A percentile compares a stretch with the other conserved stretches of the same genome.
Conservation (phyloP, 2,797 vertebrate species). For the Podarcis siculus region DNA sequence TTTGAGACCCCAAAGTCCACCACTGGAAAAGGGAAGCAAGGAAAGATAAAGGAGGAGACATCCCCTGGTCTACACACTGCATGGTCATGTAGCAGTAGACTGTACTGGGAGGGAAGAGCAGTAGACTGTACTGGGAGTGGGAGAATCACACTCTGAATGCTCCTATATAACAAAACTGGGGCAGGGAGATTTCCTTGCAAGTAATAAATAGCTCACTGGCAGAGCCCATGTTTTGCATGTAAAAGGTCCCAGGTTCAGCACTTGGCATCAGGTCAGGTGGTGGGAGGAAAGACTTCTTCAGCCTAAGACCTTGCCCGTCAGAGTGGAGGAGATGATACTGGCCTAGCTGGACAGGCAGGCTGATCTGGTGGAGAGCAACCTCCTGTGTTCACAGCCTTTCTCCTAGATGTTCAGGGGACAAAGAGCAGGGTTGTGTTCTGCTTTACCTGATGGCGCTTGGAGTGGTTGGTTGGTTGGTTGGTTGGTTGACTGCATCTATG, state of each 20-base stretch:
- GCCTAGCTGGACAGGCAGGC: neutral
- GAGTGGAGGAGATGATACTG: too few species aligned
- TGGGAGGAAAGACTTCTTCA: neutral
- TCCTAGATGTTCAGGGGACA: neutral
- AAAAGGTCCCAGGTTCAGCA: neutral
- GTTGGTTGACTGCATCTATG: too few species aligned
- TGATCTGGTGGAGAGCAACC: neutral
- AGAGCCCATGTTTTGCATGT: neutral
- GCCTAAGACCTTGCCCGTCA: too few species aligned
- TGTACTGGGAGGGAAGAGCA: too few species aligned
- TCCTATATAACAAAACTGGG: neutral
- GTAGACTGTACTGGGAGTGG: too few species aligned
- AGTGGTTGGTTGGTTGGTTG: too few species aligned
- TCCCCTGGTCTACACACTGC: neutral
- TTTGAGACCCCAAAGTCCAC: too few species aligned
- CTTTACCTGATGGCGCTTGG: too few species aligned
- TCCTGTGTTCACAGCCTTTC: too few species aligned
- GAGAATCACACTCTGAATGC: neutral
- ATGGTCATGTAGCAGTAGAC: neutral
- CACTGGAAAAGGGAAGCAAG: neutral
- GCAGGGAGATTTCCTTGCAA: neutral
- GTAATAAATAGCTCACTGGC: neutral
- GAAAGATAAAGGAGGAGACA: neutral
- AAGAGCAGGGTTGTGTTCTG: too few species aligned
- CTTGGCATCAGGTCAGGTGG: neutral